phyloP scores from a whole-genome alignment of 2,888 invertebrate species.

The Portevinia maculata region DNA sequence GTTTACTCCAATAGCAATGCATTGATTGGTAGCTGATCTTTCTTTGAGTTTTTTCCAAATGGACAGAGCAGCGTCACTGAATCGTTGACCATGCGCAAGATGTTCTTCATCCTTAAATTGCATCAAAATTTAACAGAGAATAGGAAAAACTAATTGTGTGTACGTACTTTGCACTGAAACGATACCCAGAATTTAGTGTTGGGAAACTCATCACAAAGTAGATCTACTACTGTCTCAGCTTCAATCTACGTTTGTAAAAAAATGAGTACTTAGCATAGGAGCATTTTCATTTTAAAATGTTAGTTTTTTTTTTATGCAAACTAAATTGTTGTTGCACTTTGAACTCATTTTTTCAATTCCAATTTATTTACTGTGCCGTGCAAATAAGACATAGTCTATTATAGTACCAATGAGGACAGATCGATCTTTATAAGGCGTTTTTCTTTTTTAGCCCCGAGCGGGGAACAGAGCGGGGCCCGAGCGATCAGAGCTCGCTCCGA shows the following conservation, averaged over 20 bases:
- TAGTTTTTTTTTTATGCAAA: too few species aligned
- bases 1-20: conserved; percentile 94
- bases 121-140: conserved; percentile 1
- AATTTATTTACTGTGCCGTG: too few species aligned
- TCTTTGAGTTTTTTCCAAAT: conserved; percentile 85
- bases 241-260: conserved; percentile 83
- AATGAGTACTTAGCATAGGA: neutral
- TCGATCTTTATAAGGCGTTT: too few species aligned
- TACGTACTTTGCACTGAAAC: conserved; percentile 88
- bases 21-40: conserved; percentile 84
- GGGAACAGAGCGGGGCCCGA: too few species aligned
- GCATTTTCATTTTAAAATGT: neutral
- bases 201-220: conserved; percentile 89
- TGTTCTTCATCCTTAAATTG: conserved; percentile 84
- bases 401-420: too few species aligned
- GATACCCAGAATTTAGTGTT: conserved; percentile 90
- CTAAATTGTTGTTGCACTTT: too few species aligned
- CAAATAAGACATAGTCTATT: too few species aligned
- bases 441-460: too few species aligned
- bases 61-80: conserved; percentile 88
- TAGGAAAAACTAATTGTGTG: neutral
- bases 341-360: too few species aligned
- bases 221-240: conserved; percentile 90
- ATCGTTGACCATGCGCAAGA: conserved; percentile 91
- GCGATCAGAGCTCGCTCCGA: too few species aligned